Evolutionary conservation across 2,113 vertebrate genomes (phyloP).

Genomic region (Phoxinus phoxinus): DNA sequence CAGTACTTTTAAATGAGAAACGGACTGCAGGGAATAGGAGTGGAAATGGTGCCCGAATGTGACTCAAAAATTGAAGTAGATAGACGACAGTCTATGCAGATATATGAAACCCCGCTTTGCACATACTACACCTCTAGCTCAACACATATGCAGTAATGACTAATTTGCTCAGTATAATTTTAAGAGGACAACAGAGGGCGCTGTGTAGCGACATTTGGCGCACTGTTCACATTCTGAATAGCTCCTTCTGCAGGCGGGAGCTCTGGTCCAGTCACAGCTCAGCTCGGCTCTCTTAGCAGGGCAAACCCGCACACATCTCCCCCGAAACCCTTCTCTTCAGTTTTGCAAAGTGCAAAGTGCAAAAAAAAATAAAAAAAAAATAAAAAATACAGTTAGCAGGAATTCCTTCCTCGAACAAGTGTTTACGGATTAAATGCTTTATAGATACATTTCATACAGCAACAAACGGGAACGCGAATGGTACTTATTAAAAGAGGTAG

Average conservation of each 20-base stretch:
- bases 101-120: conserved; percentile 3
- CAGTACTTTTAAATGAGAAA: conserved; percentile 46
- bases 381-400: not conserved
- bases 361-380: no score
- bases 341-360: not conserved
- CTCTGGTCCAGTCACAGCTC: conserved; percentile 21
- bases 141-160: conserved; percentile 17
- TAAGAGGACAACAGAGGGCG: conserved; percentile 76
- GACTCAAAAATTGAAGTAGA: conserved; percentile 17
- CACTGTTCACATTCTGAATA: conserved; percentile 67
- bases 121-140: not conserved
- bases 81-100: not conserved
- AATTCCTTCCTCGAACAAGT: not conserved
- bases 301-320: not conserved
- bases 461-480: not conserved
- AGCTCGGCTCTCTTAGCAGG: not conserved
- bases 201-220: conserved; percentile 69
- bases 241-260: conserved; percentile 61
- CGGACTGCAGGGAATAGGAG: conserved; percentile 42
- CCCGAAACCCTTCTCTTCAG: not conserved
- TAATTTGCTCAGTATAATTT: conserved; percentile 4
- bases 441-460: not conserved
- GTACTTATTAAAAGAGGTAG: not conserved
- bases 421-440: not conserved
- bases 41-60: conserved; percentile 36